phyloP scores from a whole-genome alignment of 2,113 vertebrate genomes.

The Garra rufa region DNA sequence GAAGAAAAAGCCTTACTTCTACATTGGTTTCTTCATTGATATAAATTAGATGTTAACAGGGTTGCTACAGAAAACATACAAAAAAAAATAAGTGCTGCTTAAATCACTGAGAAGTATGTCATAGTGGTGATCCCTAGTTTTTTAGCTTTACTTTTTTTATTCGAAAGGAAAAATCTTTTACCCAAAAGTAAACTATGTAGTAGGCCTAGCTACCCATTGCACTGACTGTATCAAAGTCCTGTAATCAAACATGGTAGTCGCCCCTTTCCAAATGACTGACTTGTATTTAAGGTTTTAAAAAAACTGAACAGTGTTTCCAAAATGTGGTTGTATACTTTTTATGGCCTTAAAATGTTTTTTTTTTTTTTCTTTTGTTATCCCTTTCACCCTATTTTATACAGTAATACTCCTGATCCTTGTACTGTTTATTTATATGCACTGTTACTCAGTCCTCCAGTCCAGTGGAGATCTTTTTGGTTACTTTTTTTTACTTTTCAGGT shows the following conservation, averaged over 20 bases:
- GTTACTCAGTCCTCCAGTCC: constrained; percentile 80
- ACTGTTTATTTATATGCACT: constrained; percentile 91
- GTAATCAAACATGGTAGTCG: constrained; percentile 79
- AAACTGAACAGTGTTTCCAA: constrained; percentile 80
- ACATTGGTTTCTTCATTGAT: constrained; percentile 88
- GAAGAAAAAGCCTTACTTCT: constrained; percentile 89
- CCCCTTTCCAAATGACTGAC: constrained; percentile 83
- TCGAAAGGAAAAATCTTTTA: constrained; percentile 71
- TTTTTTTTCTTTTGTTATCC: constrained; percentile 26
- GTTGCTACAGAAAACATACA: constrained; percentile 90
- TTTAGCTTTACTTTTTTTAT: constrained; percentile 64
- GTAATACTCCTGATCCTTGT: constrained; percentile 85
- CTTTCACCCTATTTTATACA: constrained; percentile 75
- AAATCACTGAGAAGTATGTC: constrained; percentile 88
- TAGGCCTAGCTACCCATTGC: constrained; percentile 82
- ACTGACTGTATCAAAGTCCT: constrained; percentile 86
- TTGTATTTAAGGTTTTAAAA: constrained; percentile 87
- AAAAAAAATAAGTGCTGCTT: constrained; percentile 88
- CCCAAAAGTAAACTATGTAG: constrained; percentile 74
- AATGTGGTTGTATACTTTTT: constrained; percentile 87
- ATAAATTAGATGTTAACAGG: constrained; percentile 89
- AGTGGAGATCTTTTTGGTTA: constrained; percentile 88
- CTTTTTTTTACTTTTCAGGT: constrained; percentile 92
- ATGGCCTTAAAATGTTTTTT: constrained; percentile 71
- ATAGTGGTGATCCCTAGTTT: constrained; percentile 83